Percentiles rank a stretch among this genome's conserved stretches.
phyloP scores from a whole-genome alignment of 2,113 vertebrate species.

The Eublepharis macularius region DNA sequence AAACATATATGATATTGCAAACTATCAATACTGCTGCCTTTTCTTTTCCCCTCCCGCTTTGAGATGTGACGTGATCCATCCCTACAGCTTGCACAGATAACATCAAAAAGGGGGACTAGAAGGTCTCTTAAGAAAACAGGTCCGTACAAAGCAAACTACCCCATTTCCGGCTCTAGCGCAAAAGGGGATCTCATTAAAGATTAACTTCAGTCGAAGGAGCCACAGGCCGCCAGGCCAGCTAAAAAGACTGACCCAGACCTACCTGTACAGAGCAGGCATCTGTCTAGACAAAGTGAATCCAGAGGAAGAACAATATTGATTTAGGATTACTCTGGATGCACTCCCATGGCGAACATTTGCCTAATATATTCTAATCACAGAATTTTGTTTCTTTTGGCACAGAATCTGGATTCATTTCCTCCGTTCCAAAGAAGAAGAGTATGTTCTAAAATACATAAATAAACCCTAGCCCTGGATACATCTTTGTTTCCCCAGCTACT shows the following conservation, averaged over 20 bases:
- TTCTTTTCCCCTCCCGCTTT: too few species aligned
- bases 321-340: not conserved
- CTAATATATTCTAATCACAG: not conserved
- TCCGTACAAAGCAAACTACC: too few species aligned
- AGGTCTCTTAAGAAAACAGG: too few species aligned
- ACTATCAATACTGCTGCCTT: too few species aligned
- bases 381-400: not conserved
- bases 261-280: not conserved
- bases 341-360: not conserved
- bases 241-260: not conserved
- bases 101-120: too few species aligned
- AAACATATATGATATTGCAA: too few species aligned
- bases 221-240: not conserved
- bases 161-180: not conserved
- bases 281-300: not conserved
- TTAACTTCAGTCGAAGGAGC: not conserved
- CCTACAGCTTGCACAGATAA: too few species aligned
- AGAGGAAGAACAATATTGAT: not conserved
- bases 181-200: not conserved
- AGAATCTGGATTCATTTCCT: not conserved
- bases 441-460: not conserved
- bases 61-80: too few species aligned
- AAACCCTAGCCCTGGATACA: not conserved
- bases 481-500: too few species aligned
- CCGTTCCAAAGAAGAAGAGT: not conserved